Evolutionary conservation across 2,888 invertebrate species (phyloP).

Genomic region (Pycnomerus fuliginosus): DNA sequence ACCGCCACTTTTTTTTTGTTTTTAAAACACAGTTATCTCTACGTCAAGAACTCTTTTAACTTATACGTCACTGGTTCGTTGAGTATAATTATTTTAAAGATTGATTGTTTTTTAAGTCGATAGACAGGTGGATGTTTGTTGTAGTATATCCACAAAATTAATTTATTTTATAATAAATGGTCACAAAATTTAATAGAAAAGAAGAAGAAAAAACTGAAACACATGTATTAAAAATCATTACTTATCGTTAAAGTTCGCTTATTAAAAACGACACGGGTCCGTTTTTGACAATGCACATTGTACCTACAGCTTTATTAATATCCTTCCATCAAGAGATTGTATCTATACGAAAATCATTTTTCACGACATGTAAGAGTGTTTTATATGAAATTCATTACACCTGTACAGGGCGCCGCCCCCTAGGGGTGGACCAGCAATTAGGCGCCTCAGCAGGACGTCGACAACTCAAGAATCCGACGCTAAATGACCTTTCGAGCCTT

Average conservation of each 20-base stretch:
- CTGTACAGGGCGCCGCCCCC: conserved; percentile 40
- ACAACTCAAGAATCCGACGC: not conserved
- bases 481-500: too few relatives aligned
- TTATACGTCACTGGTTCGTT: too few relatives aligned
- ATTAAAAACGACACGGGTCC: conserved; percentile 11
- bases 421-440: conserved; percentile 37
- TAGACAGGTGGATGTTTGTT: conserved; percentile 16
- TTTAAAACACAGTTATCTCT: too few relatives aligned
- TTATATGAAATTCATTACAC: conserved; percentile 45
- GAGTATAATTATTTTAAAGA: conserved; percentile 18
- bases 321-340: conserved; percentile 28
- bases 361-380: conserved; percentile 35
- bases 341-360: conserved; percentile 32
- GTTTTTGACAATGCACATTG: conserved; percentile 13
- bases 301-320: conserved; percentile 33
- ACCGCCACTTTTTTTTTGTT: too few relatives aligned
- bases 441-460: conserved; percentile 26
- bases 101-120: conserved; percentile 18
- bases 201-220: too few relatives aligned
- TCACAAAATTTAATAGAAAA: too few relatives aligned
- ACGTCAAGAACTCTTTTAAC: too few relatives aligned
- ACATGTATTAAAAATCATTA: too few relatives aligned
- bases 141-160: conserved; percentile 8
- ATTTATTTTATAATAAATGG: conserved; percentile 14
- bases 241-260: not conserved